These are phyloP conservation scores for Eledona agricola DNA, from an alignment of 2,888 invertebrate species.

Conservation along the genomic window DNA sequence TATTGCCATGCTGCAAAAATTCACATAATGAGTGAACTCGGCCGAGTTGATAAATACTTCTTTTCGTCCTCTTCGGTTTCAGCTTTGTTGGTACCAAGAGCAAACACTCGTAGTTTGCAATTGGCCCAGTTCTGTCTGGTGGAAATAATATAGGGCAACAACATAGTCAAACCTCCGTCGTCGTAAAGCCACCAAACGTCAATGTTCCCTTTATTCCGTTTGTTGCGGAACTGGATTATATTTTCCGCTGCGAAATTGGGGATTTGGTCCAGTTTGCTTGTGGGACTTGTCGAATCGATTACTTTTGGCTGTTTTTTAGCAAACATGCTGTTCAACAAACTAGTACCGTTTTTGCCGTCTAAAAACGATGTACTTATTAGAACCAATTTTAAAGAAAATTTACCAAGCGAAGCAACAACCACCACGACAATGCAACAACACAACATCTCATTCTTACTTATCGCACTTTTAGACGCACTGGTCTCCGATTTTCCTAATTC, in stretches of 20 bases:
- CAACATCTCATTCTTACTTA: slow-evolving; percentile 13
- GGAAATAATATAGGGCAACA: slow-evolving; percentile 86
- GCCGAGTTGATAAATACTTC: slow-evolving; percentile 77
- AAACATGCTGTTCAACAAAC: slow-evolving; percentile 27
- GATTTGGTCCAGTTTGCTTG: slow-evolving; percentile 11
- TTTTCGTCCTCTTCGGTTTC: slow-evolving; percentile 84
- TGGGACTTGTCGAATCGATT: slow-evolving; percentile 12
- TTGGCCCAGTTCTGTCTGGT: slow-evolving; percentile 79
- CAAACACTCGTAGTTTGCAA: slow-evolving; percentile 83
- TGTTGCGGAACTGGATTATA: slow-evolving; percentile 78
- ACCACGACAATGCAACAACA: no score
- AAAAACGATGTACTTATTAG: background rate
- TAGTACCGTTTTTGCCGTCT: slow-evolving; percentile 24
- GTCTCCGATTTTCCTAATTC: slow-evolving; percentile 56
- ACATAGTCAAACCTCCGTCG: slow-evolving; percentile 86
- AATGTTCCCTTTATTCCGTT: slow-evolving; percentile 81
- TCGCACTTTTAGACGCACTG: slow-evolving; percentile 45
- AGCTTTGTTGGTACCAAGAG: slow-evolving; percentile 80
- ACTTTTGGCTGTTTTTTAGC: slow-evolving; percentile 18
- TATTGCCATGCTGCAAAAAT: slow-evolving; percentile 85
- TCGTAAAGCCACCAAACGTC: slow-evolving; percentile 99
- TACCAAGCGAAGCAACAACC: no score
- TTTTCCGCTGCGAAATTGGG: slow-evolving; percentile 71
- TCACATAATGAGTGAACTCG: no score
- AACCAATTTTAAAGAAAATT: no score